Base-by-base conservation (phyloP, 2,113 vertebrate species). In the Microtus richardsoni region DNA sequence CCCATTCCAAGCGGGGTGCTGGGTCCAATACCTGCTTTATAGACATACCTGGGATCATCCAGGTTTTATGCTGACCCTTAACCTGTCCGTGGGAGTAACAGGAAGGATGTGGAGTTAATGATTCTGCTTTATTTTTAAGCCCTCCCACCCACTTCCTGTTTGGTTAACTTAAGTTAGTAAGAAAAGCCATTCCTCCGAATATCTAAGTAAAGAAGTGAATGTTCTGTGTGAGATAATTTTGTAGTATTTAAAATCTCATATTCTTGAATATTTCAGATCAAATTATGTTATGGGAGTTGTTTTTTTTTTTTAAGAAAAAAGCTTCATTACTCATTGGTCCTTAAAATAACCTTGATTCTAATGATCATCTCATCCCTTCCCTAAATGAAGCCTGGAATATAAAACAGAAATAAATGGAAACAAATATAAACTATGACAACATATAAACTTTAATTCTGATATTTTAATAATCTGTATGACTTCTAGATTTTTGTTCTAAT, bases 191-290 rank as follows among this genome's bases (percentile, higher is more conserved):
- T 64, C 22, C 84, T 95, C 78, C 36, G 58, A 89, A 33, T 78
- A 91, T 62, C 91, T 91, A 12, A 47, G 73, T 64, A 64, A 82
- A 80, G 47, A 97, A 94, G 64, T 93, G 28, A 89, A 71, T n/a
- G 7, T 60, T 92, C 52, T 62, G 1, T 94, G 16, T 62, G 19
- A 94, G 44, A 70, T 62, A 64, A 85, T 90, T 74, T 58, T 94
- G 39, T 73, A 16, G 9, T 28, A 5, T 77, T 80, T 58, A 4
- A 66, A 33, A 60, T 60, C 78, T 83, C 60, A 30, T 64, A 36
- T 91, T 73, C 47, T 68, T 87, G 44, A 4, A 87, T n/a, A 88
- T 39, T 75, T 88, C 41, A 97, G 44, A 75, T 68, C 74, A 91
- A 95, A 95, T 86, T 83, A 80, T 79, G 11, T 75, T 71, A 41